These are phyloP conservation scores for Alexandromys fortis DNA, from an alignment of 2,113 vertebrate species.

Conservation along the genomic window DNA sequence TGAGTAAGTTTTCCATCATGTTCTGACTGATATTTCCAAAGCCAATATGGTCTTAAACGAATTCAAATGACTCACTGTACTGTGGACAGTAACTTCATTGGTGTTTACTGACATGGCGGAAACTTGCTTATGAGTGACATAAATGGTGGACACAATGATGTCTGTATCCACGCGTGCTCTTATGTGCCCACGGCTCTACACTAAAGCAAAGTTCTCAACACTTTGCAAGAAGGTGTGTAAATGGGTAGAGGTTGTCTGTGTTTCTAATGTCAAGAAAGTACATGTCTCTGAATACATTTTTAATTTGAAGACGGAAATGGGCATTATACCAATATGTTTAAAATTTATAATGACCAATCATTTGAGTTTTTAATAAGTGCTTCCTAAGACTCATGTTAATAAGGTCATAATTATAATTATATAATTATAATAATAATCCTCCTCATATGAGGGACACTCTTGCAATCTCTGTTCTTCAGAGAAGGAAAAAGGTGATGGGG, in stretches of 20 bases:
- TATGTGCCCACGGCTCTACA: not conserved
- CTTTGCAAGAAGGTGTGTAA: not conserved
- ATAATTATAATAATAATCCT: not conserved
- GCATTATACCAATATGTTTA: not conserved
- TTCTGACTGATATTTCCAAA: conserved; percentile 59
- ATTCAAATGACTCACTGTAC: conserved; percentile 43
- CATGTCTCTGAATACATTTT: not conserved
- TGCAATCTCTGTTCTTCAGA: not conserved
- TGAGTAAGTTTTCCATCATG: conserved; percentile 53
- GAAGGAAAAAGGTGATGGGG: not conserved
- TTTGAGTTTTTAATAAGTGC: not conserved
- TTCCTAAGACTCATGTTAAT: not conserved
- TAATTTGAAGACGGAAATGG: not conserved
- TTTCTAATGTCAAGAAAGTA: no score
- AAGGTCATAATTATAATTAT: not conserved
- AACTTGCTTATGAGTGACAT: not conserved
- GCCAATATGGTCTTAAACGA: conserved; percentile 42
- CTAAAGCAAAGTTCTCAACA: not conserved
- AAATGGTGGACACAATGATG: not conserved
- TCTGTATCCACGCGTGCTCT: not conserved
- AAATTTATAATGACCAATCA: not conserved
- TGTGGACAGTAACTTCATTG: conserved; percentile 5
- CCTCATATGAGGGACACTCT: not conserved
- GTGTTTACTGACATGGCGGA: not conserved
- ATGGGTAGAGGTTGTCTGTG: not conserved